Base-by-base conservation (phyloP, 2,797 vertebrate genomes). In the Lithobates sylvaticus region DNA sequence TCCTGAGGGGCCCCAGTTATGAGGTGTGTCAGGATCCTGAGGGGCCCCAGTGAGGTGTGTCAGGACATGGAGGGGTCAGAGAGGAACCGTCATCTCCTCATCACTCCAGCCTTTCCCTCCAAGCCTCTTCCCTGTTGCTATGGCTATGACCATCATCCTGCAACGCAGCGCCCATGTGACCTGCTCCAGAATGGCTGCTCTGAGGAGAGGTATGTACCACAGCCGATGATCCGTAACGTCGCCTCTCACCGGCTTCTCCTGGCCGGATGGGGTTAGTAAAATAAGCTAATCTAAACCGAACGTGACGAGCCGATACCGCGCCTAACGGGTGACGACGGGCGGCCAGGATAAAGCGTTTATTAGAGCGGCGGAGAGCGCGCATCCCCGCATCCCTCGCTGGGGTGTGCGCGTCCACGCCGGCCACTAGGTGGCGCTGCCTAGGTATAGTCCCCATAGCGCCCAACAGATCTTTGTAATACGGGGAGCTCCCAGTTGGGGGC, bases 101-200 rank as follows among this genome's bases (percentile, higher is more conserved):
- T 85, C 50, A 75, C 80, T 18, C n/a, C 77, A 70, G 34, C 54
- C 27, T 88, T 89, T 79, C 81, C 85, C 69, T 75, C 67, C 85
- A 73, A 78, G 88, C 89, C 86, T 88, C 89, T 88, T 50, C 84
- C 88, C 83, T 89, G 92, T 93, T 93, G 92, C 92, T 91, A 93
- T 91, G 92, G 92, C 90, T 90, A 88, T 89, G 91, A 89, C 91
- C 92, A 90, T 89, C 91, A 90, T 92, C 89, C 91, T 90, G 92
- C 92, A 93, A 92, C 92, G 91, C 91, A 86, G 90, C 90, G 90
- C 90, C 91, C 92, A 93, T 91, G 91, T 91, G 91, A 90, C 90
- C 91, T 89, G 90, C 90, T 89, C 90, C 89, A 90, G 89, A 90
- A 93, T 91, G 92, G 92, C 92, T 90, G 91, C 92, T 91, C 89